Conservation (phyloP, 2,888 invertebrate genomes). For the Alentia gelatinosa region DNA sequence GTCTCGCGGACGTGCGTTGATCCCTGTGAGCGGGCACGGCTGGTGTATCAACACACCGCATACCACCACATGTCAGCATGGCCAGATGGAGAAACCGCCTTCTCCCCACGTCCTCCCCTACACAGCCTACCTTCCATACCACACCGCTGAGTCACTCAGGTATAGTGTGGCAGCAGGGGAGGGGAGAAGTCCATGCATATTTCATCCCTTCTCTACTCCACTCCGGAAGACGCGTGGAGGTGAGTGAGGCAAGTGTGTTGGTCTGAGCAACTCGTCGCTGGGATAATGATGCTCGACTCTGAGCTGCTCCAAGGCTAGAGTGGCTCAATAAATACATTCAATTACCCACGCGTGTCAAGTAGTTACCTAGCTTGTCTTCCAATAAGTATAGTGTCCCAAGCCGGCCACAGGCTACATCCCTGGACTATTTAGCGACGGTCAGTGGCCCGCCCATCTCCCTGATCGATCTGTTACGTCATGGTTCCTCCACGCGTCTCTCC, state of each 20-base stretch:
- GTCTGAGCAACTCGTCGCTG: background rate
- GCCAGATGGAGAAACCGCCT: too few relatives aligned
- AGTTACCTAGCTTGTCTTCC: background rate
- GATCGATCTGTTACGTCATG: background rate
- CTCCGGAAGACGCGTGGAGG: background rate
- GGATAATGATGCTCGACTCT: background rate
- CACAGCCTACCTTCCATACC: too few relatives aligned
- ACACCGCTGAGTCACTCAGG: background rate
- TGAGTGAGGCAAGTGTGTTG: background rate
- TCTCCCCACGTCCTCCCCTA: too few relatives aligned
- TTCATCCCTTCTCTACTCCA: background rate
- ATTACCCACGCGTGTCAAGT: background rate
- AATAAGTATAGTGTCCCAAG: background rate
- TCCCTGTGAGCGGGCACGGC: too few relatives aligned
- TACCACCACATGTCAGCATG: too few relatives aligned
- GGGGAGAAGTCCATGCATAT: background rate
- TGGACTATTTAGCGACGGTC: background rate
- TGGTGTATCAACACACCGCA: too few relatives aligned
- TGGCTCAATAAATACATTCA: background rate
- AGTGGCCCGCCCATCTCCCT: background rate
- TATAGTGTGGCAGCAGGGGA: too few relatives aligned
- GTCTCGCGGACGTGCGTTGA: too few relatives aligned
- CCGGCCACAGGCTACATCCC: background rate
- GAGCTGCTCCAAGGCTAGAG: background rate
- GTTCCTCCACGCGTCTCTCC: background rate